A percentile compares a stretch with the other conserved stretches of the same genome.
Conservation (phyloP, 2,888 invertebrate genomes). For the Sturmia bella region DNA sequence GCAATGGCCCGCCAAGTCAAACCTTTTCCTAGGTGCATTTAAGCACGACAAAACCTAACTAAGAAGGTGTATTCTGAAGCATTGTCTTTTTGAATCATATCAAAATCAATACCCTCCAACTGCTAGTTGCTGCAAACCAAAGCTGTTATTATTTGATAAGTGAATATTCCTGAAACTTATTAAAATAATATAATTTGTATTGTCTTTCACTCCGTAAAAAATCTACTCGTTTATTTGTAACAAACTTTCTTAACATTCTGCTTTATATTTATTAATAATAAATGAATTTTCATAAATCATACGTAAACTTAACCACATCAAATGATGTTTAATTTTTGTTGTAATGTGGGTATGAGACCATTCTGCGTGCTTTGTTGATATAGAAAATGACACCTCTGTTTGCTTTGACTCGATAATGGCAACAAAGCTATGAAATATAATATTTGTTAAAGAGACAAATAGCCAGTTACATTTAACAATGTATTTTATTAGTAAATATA, state of each 20-base stretch:
- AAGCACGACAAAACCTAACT: too few species aligned
- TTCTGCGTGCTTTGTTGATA: background rate
- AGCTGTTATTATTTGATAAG: too few species aligned
- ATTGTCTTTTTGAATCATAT: too few species aligned
- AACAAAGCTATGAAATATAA: slow-evolving; percentile 15
- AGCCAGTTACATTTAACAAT: slow-evolving; percentile 61
- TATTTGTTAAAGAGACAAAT: slow-evolving; percentile 50
- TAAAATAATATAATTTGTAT: too few species aligned
- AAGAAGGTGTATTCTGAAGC: too few species aligned
- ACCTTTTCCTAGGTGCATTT: too few species aligned
- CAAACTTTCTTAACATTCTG: slow-evolving; percentile 34
- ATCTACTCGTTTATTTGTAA: background rate
- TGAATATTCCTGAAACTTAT: too few species aligned
- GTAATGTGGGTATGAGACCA: background rate
- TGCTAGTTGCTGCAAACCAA: too few species aligned
- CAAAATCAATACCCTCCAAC: too few species aligned
- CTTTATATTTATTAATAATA: slow-evolving; percentile 44
- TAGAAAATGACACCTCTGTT: slow-evolving; percentile 35
- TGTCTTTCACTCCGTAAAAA: too few species aligned
- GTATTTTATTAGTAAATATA: slow-evolving; percentile 66
- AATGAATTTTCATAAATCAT: slow-evolving; percentile 43
- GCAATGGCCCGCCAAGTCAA: too few species aligned
- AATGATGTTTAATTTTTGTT: background rate
- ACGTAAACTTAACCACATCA: slow-evolving; percentile 44
- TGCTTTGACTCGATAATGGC: slow-evolving; percentile 8